A percentile compares a stretch with the other conserved stretches of the same genome.
These are phyloP conservation scores for Molanna angustata DNA, from an alignment of 2,888 invertebrate genomes.

Conservation along the genomic window DNA sequence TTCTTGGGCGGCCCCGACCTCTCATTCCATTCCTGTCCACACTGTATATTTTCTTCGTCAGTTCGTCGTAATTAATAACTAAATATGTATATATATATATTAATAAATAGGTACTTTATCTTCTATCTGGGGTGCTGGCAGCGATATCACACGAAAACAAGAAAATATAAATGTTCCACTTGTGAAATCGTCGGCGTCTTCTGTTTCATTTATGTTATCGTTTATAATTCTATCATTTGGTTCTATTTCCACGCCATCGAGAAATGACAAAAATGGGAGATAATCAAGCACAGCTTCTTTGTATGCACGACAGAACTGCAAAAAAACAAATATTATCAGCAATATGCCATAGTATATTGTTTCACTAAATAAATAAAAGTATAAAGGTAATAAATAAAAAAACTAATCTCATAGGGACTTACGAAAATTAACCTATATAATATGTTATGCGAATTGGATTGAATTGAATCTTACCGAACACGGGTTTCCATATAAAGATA, in stretches of 20 bases:
- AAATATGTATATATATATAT: too few species aligned
- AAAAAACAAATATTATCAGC: constrained; percentile 10
- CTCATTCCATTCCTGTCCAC: too few species aligned
- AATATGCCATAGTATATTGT: too few species aligned
- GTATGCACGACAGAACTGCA: constrained; percentile 50
- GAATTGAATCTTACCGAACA: constrained; percentile 47
- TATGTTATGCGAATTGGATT: neutral
- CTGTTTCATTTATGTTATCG: neutral
- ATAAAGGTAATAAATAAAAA: too few species aligned
- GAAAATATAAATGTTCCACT: constrained; percentile 49
- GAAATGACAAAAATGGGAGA: neutral
- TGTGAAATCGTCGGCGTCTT: constrained; percentile 40
- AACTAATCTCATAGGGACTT: neutral
- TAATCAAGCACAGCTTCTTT: constrained; percentile 43
- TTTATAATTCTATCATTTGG: neutral
- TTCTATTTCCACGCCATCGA: neutral
- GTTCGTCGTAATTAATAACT: too few species aligned
- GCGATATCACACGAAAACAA: constrained; percentile 52
- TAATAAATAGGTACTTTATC: too few species aligned
- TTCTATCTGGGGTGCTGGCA: constrained; percentile 52
- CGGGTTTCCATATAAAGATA: constrained; percentile 57
- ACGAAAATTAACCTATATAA: constrained; percentile 27
- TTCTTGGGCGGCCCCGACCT: too few species aligned
- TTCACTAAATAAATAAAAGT: too few species aligned
- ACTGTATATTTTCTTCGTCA: too few species aligned